phyloP scores from a whole-genome alignment of 2,797 vertebrate species.

The Valencia hispanica region DNA sequence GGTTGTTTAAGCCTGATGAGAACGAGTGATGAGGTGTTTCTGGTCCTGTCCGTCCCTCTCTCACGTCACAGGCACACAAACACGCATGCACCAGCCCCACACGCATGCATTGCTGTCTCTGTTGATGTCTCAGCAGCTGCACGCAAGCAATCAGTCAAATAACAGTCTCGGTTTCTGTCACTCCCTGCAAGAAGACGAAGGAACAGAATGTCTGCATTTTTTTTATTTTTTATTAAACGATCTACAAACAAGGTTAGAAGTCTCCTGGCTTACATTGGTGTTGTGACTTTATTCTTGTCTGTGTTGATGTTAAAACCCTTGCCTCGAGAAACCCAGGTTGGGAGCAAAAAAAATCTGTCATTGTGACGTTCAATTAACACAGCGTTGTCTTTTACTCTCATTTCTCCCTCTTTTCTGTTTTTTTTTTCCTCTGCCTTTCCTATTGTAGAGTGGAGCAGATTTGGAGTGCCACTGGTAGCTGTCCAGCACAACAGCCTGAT shows the following conservation, averaged over 20 bases:
- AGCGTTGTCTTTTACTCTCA: neutral
- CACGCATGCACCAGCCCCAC: slow-evolving; percentile 59
- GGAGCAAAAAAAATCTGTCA: slow-evolving; percentile 6
- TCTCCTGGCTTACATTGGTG: slow-evolving; percentile 23
- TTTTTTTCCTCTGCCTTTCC: slow-evolving; percentile 57
- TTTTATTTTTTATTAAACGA: slow-evolving; percentile 18
- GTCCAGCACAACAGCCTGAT: slow-evolving; percentile 74
- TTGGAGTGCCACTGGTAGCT: slow-evolving; percentile 97
- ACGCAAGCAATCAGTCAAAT: slow-evolving; percentile 52
- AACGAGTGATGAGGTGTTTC: slow-evolving; percentile 40
- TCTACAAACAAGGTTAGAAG: slow-evolving; percentile 19
- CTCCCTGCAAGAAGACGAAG: slow-evolving; percentile 24
- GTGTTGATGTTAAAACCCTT: slow-evolving; percentile 27
- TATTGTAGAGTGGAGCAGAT: slow-evolving; percentile 91
- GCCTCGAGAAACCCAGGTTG: slow-evolving; percentile 35
- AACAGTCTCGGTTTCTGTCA: slow-evolving; percentile 44
- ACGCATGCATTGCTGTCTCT: slow-evolving; percentile 65
- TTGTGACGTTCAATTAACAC: slow-evolving; percentile 2
- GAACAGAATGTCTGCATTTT: slow-evolving; percentile 20
- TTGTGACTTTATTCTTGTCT: slow-evolving; percentile 15
- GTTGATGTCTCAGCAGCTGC: slow-evolving; percentile 50
- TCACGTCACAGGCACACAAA: slow-evolving; percentile 35
- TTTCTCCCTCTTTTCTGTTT: slow-evolving; percentile 24
- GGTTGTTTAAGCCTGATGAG: slow-evolving; percentile 31
- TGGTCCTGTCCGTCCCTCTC: slow-evolving; percentile 45